Base-by-base conservation (phyloP, 2,113 vertebrate species). In the Tenebrosternarchus preto region DNA sequence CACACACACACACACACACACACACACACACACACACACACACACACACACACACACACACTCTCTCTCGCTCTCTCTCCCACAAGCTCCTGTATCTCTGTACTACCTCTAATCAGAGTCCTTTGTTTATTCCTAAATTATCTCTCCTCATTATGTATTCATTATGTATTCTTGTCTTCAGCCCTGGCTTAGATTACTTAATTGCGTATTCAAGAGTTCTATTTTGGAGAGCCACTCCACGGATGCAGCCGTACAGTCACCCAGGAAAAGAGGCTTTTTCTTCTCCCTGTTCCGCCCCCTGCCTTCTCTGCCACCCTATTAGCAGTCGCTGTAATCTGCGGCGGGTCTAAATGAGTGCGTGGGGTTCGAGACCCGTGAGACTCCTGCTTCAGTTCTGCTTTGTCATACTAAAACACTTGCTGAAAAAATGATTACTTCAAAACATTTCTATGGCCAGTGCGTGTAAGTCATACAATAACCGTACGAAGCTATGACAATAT, bases 111-210 rank as follows among this genome's bases (percentile, higher is more conserved):
- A 80, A 87, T 87, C 76, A 57, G 63, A 75, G 83, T 73, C 63
- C 70, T 76, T 84, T 86, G 80, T 86, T 70, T 82, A 69, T 79
- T 84, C 83, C 61, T 33, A 9, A 33, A 73, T 27, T 24, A 16
- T 25, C 71, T 72, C 76, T 43, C 55, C 69, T 60, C 20, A 80
- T 68, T 76, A 69, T 73, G 50, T 36, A 83, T 79, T 60, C 20
- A 80, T 68, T 76, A 69, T 73, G 50, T 36, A 83, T 79, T 69
- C 57, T 84, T 73, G 25, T 59, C 61, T 81, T 78, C 78, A 29
- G 25, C 82, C 83, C 74, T 61, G 71, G 76, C 43, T 85, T 80
- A 70, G 83, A 82, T 88, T 72, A 79, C 86, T 88, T 87, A 85
- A 88, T 83, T 87, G 68, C 69, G 83, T 53, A 80, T 83, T 85